A percentile compares a stretch with the other conserved stretches of the same genome.
phyloP scores from a whole-genome alignment of 1,140 invertebrate species.

The Dreissena polymorpha region DNA sequence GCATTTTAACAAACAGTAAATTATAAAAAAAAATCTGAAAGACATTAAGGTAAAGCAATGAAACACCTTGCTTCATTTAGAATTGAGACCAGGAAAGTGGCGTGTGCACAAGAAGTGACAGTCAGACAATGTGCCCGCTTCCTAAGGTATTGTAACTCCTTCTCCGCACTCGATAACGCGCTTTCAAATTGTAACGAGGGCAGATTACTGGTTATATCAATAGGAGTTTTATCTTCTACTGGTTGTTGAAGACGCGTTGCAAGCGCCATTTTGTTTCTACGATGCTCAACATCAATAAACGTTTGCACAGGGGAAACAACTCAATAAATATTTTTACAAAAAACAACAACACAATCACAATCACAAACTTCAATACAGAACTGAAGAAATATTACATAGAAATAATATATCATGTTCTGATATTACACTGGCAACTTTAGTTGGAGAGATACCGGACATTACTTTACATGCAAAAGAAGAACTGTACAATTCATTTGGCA shows the following conservation, averaged over 20 bases:
- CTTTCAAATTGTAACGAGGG: slow-evolving; percentile 70
- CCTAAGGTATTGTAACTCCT: slow-evolving; percentile 62
- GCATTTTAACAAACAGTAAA: no score
- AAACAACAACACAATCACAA: no score
- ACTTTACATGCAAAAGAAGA: no score
- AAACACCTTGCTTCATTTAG: slow-evolving; percentile 64
- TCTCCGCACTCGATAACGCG: slow-evolving; percentile 67
- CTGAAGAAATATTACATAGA: no score
- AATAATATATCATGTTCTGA: no score
- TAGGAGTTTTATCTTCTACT: slow-evolving; percentile 40
- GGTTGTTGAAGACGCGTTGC: slow-evolving; percentile 57
- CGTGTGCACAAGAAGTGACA: slow-evolving; percentile 67
- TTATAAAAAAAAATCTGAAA: no score
- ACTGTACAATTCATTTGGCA: no score
- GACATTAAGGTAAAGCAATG: background rate
- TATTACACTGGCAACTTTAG: no score
- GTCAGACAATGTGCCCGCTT: slow-evolving; percentile 64
- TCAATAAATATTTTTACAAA: background rate
- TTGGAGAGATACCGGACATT: no score
- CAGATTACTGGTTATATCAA: slow-evolving; percentile 68
- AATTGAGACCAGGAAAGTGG: slow-evolving; percentile 65
- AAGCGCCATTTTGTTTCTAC: slow-evolving; percentile 72
- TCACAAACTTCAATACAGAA: no score
- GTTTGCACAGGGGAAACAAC: slow-evolving; percentile 3
- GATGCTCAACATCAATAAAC: background rate